Conservation (phyloP, 1,140 invertebrate species). For the Microplitis mediator region DNA sequence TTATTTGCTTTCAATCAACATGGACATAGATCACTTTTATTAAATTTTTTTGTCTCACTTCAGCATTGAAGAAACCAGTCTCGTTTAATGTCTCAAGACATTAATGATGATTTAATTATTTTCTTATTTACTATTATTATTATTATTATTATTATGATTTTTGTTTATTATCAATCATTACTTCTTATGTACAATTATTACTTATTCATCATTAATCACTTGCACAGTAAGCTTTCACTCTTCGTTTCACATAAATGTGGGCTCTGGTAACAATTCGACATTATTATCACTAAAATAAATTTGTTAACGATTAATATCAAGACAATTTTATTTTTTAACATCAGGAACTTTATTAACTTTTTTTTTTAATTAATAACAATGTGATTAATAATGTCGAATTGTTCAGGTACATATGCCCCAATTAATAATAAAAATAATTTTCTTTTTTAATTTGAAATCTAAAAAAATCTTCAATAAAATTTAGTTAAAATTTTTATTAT, state of each 20-base stretch:
- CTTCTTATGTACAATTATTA: background rate
- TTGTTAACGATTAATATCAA: background rate
- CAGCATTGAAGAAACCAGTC: background rate
- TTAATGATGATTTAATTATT: background rate
- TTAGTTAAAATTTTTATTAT: too few species aligned
- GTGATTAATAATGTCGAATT: constrained; percentile 19
- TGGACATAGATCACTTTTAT: too few species aligned
- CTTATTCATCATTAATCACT: background rate
- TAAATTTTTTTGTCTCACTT: background rate
- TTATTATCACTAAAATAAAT: background rate
- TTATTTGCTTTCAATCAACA: too few species aligned
- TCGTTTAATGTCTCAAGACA: background rate
- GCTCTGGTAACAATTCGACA: constrained; percentile 11
- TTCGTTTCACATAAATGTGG: background rate
- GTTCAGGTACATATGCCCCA: constrained; percentile 18
- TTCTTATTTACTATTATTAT: too few species aligned
- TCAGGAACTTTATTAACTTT: background rate
- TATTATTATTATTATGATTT: too few species aligned
- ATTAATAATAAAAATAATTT: background rate
- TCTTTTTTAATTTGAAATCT: background rate
- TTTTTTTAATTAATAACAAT: constrained; percentile 1
- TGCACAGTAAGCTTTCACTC: background rate
- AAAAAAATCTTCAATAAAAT: too few species aligned
- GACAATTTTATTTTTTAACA: background rate
- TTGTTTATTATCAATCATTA: background rate